These are phyloP conservation scores for Sebastes minor DNA, from an alignment of 2,797 vertebrate genomes.

Conservation along the genomic window DNA sequence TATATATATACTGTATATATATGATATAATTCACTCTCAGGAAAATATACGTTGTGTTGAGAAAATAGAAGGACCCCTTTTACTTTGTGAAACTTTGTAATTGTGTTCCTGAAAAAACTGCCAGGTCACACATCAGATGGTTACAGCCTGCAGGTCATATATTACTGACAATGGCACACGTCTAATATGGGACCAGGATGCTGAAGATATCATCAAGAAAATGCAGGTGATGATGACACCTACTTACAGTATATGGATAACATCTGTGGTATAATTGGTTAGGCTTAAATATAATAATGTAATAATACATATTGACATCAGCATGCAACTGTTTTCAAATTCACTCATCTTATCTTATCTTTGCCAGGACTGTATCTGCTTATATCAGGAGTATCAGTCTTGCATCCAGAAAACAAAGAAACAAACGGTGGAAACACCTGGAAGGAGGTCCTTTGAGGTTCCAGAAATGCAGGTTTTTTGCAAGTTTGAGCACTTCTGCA, in stretches of 20 bases:
- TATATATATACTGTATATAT: too few relatives aligned
- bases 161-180: conserved; percentile 82
- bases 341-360: conserved; percentile 6
- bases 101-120: neutral
- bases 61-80: neutral
- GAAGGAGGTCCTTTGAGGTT: conserved; percentile 80
- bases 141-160: conserved; percentile 84
- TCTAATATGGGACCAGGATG: conserved; percentile 86
- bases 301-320: neutral
- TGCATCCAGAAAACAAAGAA: conserved; percentile 82
- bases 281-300: neutral
- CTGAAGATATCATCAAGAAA: conserved; percentile 78
- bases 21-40: neutral
- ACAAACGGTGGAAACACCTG: conserved; percentile 68
- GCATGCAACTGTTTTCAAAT: neutral
- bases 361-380: conserved; percentile 79
- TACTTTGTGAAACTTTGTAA: neutral
- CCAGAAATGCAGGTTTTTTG: conserved; percentile 87
- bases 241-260: neutral
- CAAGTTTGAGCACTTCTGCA: conserved; percentile 86
- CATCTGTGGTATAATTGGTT: neutral
- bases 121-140: conserved; percentile 90
- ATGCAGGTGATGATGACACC: conserved; percentile 75
- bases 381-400: conserved; percentile 85
- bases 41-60: neutral